These are phyloP conservation scores for Tetanocera ferruginea DNA, from an alignment of 2,888 invertebrate species.

Conservation along the genomic window DNA sequence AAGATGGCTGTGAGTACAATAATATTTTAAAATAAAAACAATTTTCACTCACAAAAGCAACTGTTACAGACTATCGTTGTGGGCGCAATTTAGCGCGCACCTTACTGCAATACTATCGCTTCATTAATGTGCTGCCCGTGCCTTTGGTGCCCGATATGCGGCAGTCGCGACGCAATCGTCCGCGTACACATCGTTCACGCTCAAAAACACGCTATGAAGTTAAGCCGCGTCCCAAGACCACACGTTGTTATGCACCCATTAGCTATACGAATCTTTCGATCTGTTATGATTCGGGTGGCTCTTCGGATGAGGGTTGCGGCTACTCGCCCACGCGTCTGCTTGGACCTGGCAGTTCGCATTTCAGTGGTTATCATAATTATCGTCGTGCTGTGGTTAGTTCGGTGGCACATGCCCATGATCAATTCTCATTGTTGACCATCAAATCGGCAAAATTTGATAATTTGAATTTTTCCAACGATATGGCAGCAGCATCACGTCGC, in stretches of 20 bases:
- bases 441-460: slow-evolving; percentile 61
- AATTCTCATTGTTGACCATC: slow-evolving; percentile 63
- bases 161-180: slow-evolving; percentile 64
- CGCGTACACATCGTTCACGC: slow-evolving; percentile 66
- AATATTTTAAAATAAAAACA: neutral
- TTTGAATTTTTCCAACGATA: slow-evolving; percentile 55
- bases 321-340: slow-evolving; percentile 64
- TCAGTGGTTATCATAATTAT: slow-evolving; percentile 62
- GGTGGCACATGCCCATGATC: slow-evolving; percentile 57
- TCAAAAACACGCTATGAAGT: slow-evolving; percentile 69
- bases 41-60: neutral
- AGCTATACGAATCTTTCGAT: slow-evolving; percentile 73
- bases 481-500: slow-evolving; percentile 41
- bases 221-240: slow-evolving; percentile 70
- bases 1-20: slow-evolving; percentile 91
- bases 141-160: slow-evolving; percentile 69
- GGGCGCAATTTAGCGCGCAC: slow-evolving; percentile 83
- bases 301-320: slow-evolving; percentile 70
- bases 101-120: slow-evolving; percentile 84
- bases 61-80: slow-evolving; percentile 77
- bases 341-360: slow-evolving; percentile 62
- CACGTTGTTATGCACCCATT: slow-evolving; percentile 71
- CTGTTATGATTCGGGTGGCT: slow-evolving; percentile 72
- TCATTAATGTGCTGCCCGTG: slow-evolving; percentile 77
- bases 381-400: slow-evolving; percentile 50